Conservation (phyloP, 1,140 invertebrate species). For the Muscidifurax raptorellus region DNA sequence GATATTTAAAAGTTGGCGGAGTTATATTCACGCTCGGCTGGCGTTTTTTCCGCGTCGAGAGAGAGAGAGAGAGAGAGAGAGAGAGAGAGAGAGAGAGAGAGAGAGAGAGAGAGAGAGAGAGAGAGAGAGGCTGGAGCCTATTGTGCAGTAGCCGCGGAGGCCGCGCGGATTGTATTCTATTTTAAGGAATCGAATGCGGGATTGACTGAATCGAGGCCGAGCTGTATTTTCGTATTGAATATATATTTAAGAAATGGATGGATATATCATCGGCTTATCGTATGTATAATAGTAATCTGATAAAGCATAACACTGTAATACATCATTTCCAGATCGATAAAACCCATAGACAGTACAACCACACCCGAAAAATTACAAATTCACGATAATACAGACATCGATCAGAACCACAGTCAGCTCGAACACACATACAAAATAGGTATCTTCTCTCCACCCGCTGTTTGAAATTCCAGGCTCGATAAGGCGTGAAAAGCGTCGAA, state of each 20-base stretch:
- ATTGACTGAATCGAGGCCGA: not conserved
- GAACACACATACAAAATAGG: no score
- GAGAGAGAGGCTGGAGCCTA: not conserved
- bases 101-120: no score
- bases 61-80: no score
- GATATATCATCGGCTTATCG: no score
- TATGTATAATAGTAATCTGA: no score
- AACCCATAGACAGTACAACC: no score
- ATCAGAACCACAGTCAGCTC: no score
- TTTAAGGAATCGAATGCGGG: not conserved
- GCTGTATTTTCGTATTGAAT: not conserved
- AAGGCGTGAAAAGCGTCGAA: conserved; percentile 2
- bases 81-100: no score
- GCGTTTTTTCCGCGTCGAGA: not conserved
- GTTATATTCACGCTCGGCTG: not conserved
- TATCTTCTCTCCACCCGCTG: not conserved
- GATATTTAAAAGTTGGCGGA: not conserved
- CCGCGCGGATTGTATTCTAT: not conserved
- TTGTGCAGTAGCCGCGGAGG: not conserved
- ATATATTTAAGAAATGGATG: no score
- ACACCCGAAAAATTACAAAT: not conserved
- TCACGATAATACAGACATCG: not conserved
- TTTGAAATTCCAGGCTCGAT: not conserved
- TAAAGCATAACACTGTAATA: no score
- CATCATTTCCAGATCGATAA: no score